A percentile compares a stretch with the other conserved stretches of the same genome.
These are phyloP conservation scores for Microtus ochrogaster DNA, from an alignment of 2,113 vertebrate genomes.

Conservation along the genomic window DNA sequence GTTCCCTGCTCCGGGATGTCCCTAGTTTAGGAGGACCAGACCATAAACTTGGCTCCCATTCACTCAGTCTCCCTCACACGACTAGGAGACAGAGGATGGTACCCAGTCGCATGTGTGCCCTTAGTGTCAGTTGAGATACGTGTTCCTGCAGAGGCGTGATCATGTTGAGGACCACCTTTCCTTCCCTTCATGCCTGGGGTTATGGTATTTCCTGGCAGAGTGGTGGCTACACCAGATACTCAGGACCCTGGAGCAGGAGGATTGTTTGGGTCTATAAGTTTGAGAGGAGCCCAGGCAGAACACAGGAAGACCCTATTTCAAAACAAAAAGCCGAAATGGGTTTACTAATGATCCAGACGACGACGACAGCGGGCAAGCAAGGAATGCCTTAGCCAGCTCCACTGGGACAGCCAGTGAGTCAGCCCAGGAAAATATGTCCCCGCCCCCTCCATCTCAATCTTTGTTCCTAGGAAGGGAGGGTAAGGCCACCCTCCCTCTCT, in stretches of 20 bases:
- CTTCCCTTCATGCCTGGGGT: background rate
- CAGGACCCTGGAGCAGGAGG: background rate
- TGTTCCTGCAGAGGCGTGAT: background rate
- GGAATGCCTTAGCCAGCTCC: slow-evolving; percentile 38
- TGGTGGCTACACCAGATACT: background rate
- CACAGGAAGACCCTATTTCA: background rate
- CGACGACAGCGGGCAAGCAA: background rate
- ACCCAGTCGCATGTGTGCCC: background rate
- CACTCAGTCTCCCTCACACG: background rate
- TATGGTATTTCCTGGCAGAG: background rate
- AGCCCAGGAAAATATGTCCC: slow-evolving; percentile 67
- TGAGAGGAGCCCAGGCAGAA: background rate
- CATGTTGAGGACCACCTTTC: background rate
- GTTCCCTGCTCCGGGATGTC: background rate
- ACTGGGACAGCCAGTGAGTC: slow-evolving; percentile 66
- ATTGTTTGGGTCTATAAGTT: background rate
- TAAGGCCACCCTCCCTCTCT: background rate
- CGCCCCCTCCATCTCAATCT: slow-evolving; percentile 45
- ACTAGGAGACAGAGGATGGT: background rate
- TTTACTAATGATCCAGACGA: slow-evolving; percentile 61
- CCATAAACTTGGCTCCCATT: background rate
- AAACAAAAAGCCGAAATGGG: slow-evolving; percentile 6
- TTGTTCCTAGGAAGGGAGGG: slow-evolving; percentile 60
- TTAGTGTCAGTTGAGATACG: background rate
- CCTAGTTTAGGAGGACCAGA: background rate